Evolutionary conservation across 2,888 invertebrate genomes (phyloP), one percentile per base, ranked within the genome.

Genomic region (Caradrina kadenii): DNA sequence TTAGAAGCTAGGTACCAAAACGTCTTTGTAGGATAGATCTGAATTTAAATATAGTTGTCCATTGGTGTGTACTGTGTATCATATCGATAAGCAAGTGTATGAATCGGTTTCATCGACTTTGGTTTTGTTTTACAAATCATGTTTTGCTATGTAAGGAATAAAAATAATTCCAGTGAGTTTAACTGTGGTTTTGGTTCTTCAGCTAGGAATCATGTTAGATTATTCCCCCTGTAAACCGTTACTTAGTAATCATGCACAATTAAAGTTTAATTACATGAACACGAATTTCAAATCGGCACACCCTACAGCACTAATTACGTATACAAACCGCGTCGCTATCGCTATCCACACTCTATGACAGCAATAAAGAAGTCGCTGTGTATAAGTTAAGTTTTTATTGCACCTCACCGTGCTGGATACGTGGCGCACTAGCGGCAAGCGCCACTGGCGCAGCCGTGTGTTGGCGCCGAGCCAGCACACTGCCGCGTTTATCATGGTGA

Each of bases 391-490:
- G 74, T 73, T 78, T 82, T 78, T 70, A 70, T 75, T 71, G 55
- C 71, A 49, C 64, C 63, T 63, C 60, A n/a, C 22, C 45, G 50
- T 56, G 39, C 53, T 69, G 59, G 19, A 66, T 69, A 62, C 48
- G 63, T 59, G 69, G 50, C 59, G 71, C 75, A 66, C 64, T 69
- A 65, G 52, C 79, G 53, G 53, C 56, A 19, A 10, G 54, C 31
- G 65, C 52, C 61, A 58, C 26, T 71, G 62, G 61, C 72, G 64
- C 70, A 71, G 62, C 64, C 66, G 67, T 73, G 71, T 21, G 69
- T 56, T 81, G 82, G 84, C 82, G 58, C 39, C 22, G 1, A 48
- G 82, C 82, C 76, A 80, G 63, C 53, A 8, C 52, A 11, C 42
- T 15, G 19, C 56, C 59, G 52, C 39, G 64, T 74, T 54, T 72